These are phyloP conservation scores for Anneissia japonica DNA, from an alignment of 35 echinoderm and acorn worm genomes.

Conservation along the genomic window DNA sequence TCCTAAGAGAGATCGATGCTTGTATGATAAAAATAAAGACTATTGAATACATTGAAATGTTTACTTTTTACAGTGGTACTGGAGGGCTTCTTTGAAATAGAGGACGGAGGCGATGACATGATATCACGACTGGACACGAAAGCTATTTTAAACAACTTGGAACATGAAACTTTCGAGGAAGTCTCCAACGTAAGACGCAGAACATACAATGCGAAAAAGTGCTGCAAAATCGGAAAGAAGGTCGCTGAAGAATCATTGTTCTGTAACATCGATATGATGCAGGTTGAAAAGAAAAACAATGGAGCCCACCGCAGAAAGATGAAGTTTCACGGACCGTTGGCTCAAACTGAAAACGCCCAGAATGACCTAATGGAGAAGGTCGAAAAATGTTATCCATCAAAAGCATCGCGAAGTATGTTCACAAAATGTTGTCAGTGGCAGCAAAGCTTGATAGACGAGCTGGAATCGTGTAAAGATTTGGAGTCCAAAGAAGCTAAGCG, in stretches of 20 bases:
- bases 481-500: slow-evolving; percentile 20
- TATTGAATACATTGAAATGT: no score
- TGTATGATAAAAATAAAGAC: no score
- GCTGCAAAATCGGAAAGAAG: slow-evolving; percentile 68
- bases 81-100: not conserved
- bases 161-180: slow-evolving; percentile 39
- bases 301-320: slow-evolving; percentile 52
- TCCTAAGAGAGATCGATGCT: no score
- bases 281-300: slow-evolving; percentile 72
- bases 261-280: slow-evolving; percentile 53
- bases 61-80: not conserved
- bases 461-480: slow-evolving; percentile 53
- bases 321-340: slow-evolving; percentile 58
- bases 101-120: not conserved
- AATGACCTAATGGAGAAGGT: slow-evolving; percentile 53
- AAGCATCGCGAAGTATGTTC: slow-evolving; percentile 59
- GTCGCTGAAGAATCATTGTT: slow-evolving; percentile 50
- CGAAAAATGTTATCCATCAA: slow-evolving; percentile 61
- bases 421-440: slow-evolving; percentile 65
- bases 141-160: slow-evolving; percentile 31
- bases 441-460: slow-evolving; percentile 9
- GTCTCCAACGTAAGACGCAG: not conserved
- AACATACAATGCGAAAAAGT: slow-evolving; percentile 38
- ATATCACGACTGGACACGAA: not conserved
- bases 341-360: not conserved